Conservation (phyloP, 2,113 vertebrate species). For the Bothrops jararaca region DNA sequence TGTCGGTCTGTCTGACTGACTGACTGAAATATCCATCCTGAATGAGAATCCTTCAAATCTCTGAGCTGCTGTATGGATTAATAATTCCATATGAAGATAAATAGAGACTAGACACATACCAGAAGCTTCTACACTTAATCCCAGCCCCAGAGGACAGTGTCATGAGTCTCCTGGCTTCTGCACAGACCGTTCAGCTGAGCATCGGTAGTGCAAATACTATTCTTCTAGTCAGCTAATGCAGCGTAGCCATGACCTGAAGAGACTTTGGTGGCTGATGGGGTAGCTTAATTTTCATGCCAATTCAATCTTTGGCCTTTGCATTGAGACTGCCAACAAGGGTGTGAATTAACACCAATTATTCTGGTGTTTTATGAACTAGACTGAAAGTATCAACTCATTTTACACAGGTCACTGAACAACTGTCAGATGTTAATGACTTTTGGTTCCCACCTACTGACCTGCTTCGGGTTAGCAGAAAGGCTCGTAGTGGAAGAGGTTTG, state of each 20-base stretch:
- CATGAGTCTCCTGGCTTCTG: conserved; percentile 19
- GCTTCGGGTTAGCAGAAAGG: conserved; percentile 54
- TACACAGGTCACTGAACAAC: conserved; percentile 61
- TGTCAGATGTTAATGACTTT: conserved; percentile 68
- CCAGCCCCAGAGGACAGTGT: not conserved
- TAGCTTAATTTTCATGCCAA: conserved; percentile 58
- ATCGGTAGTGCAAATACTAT: conserved; percentile 44
- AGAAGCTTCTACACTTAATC: conserved; percentile 15
- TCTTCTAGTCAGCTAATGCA: conserved; percentile 52
- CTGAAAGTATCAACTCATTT: conserved; percentile 57
- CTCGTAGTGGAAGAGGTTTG: conserved; percentile 47
- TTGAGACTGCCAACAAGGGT: conserved; percentile 65
- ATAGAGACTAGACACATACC: not conserved
- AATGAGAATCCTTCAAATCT: not conserved
- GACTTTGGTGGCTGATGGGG: conserved; percentile 57
- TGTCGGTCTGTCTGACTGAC: not conserved
- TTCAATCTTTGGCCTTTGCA: conserved; percentile 65
- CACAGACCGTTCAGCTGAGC: not conserved
- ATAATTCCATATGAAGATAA: conserved; percentile 14
- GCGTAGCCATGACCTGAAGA: conserved; percentile 58
- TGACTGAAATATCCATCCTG: not conserved
- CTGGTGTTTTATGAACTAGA: conserved; percentile 63
- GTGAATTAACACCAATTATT: conserved; percentile 75
- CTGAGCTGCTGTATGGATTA: conserved; percentile 12
- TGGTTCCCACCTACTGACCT: conserved; percentile 62